These are phyloP conservation scores for Epicauta chinensis DNA, from an alignment of 1,140 invertebrate species.

Conservation along the genomic window DNA sequence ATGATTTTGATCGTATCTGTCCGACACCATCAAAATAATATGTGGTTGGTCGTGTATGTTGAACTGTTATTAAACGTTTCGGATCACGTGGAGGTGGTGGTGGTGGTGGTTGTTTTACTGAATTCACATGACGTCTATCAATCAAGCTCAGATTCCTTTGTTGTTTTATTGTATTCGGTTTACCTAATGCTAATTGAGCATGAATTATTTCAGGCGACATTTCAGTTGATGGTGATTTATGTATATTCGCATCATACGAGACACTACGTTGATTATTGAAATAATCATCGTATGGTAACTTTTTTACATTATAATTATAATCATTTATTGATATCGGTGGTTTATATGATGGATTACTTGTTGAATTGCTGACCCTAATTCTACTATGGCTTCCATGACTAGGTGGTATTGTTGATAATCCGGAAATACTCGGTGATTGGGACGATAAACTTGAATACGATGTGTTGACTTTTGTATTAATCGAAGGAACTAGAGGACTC, in stretches of 20 bases:
- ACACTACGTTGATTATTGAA: slow-evolving; percentile 34
- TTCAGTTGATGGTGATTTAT: slow-evolving; percentile 31
- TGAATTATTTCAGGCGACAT: slow-evolving; percentile 27
- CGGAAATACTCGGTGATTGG: slow-evolving; percentile 26
- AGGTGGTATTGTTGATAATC: slow-evolving; percentile 39
- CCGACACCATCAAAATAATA: slow-evolving; percentile 44
- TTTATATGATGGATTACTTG: slow-evolving; percentile 34
- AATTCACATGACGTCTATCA: slow-evolving; percentile 22
- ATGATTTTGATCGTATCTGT: slow-evolving; percentile 19
- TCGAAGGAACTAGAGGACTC: slow-evolving; percentile 28
- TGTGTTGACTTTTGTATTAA: slow-evolving; percentile 15
- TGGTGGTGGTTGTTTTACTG: slow-evolving; percentile 47
- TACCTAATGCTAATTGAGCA: slow-evolving; percentile 33
- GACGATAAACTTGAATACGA: slow-evolving; percentile 20
- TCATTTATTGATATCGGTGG: slow-evolving; percentile 35
- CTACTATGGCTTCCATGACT: slow-evolving; percentile 32
- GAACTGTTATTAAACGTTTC: slow-evolving; percentile 48
- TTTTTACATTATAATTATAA: slow-evolving; percentile 26
- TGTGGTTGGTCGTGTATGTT: slow-evolving; percentile 46
- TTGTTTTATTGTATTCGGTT: slow-evolving; percentile 24
- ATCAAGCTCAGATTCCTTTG: slow-evolving; percentile 34
- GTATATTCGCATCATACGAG: slow-evolving; percentile 38
- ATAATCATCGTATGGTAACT: slow-evolving; percentile 8
- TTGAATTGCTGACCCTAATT: slow-evolving; percentile 34
- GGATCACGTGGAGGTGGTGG: slow-evolving; percentile 66